These are phyloP conservation scores for Lepeophtheirus salmonis DNA, from an alignment of 1,140 invertebrate genomes.

Conservation along the genomic window DNA sequence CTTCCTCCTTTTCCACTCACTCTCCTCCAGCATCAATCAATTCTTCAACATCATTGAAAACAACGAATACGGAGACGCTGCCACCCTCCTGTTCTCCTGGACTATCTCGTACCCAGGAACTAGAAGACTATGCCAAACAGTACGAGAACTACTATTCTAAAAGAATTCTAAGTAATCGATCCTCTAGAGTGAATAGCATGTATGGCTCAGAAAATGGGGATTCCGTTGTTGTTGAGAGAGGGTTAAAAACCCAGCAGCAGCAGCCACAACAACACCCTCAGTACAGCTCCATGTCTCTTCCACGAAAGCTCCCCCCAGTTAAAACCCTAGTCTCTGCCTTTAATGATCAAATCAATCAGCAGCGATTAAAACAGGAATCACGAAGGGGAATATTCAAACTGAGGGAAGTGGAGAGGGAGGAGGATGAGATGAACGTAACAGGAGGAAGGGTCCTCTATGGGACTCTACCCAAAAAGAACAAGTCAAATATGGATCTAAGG, in stretches of 20 bases:
- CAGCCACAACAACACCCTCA: too few relatives aligned
- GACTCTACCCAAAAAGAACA: background rate
- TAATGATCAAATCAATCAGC: slow-evolving; percentile 10
- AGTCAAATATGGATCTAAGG: too few relatives aligned
- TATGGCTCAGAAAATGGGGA: too few relatives aligned
- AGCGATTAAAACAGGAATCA: background rate
- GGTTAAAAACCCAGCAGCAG: too few relatives aligned
- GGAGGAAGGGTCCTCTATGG: background rate
- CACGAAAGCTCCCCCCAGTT: background rate
- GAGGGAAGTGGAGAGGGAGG: background rate
- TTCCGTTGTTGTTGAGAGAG: too few relatives aligned
- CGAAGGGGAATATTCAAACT: too few relatives aligned
- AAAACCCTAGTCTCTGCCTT: background rate
- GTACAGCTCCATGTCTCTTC: slow-evolving; percentile 5
- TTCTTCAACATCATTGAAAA: background rate
- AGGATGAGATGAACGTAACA: background rate
- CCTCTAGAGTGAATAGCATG: too few relatives aligned
- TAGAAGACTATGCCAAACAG: slow-evolving; percentile 2
- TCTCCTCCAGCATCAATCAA: background rate
- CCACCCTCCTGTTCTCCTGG: background rate
- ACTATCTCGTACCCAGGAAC: background rate
- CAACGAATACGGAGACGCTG: background rate
- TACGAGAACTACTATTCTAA: background rate
- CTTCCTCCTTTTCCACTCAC: background rate
- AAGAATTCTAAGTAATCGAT: background rate